Conservation (phyloP, 2,113 vertebrate genomes). For the Syngnathoides biaculeatus region DNA sequence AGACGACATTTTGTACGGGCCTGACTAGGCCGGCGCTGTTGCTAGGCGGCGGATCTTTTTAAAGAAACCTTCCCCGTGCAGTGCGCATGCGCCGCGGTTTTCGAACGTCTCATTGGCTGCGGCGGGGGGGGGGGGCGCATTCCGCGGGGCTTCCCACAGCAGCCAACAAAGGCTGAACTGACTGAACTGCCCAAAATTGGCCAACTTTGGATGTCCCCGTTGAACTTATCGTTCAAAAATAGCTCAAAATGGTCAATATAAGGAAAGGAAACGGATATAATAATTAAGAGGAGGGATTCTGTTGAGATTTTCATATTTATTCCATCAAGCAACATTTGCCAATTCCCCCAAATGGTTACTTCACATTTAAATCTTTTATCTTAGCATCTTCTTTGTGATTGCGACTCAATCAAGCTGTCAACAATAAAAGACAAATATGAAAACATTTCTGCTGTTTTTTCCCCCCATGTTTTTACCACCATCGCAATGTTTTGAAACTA, state of each 20-base stretch:
- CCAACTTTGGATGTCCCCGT: constrained; percentile 11
- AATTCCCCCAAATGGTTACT: not conserved
- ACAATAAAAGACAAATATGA: too few species aligned
- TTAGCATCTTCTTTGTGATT: not conserved
- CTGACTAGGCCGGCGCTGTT: constrained; percentile 42
- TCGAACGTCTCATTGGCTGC: constrained; percentile 52
- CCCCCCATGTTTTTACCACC: too few species aligned
- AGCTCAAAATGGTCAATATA: not conserved
- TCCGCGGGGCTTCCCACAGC: constrained; percentile 30
- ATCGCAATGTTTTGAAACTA: too few species aligned
- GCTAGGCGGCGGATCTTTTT: constrained; percentile 60
- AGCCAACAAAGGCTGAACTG: constrained; percentile 28
- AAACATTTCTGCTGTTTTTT: too few species aligned
- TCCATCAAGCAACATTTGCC: not conserved
- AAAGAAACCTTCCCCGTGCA: constrained; percentile 53
- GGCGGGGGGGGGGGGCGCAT: constrained; percentile 53
- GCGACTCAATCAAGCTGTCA: too few species aligned
- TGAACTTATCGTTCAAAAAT: not conserved
- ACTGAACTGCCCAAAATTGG: constrained; percentile 13
- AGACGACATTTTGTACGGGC: not conserved
- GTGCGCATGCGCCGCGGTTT: constrained; percentile 36
- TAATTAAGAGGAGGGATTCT: not conserved
- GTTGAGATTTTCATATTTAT: not conserved
- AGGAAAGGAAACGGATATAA: too few species aligned
- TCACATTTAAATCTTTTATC: not conserved